phyloP scores from a whole-genome alignment of 2,888 invertebrate species.

The Epinotia demarniana region DNA sequence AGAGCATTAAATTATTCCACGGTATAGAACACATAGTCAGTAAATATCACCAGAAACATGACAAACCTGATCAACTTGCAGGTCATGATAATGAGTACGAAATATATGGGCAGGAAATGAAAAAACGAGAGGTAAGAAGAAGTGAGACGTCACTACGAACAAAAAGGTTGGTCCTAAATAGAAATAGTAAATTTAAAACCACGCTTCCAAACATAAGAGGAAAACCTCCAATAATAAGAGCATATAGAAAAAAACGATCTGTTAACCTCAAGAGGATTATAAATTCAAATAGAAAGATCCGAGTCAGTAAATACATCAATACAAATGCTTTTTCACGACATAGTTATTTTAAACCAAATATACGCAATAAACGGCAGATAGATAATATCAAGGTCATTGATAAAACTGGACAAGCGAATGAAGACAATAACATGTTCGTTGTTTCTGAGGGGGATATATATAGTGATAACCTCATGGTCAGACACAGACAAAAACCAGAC shows the following conservation, averaged over 20 bases:
- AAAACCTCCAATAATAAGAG: slow-evolving; percentile 65
- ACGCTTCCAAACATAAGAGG: slow-evolving; percentile 57
- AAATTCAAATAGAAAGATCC: slow-evolving; percentile 62
- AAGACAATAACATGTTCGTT: slow-evolving; percentile 18
- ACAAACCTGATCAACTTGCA: slow-evolving; percentile 46
- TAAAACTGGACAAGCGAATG: slow-evolving; percentile 6
- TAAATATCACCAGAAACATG: slow-evolving; percentile 60
- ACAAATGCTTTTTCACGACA: slow-evolving; percentile 62
- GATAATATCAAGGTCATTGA: slow-evolving; percentile 52
- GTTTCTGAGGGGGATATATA: neutral
- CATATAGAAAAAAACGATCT: slow-evolving; percentile 63
- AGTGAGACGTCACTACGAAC: neutral
- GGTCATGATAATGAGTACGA: slow-evolving; percentile 44
- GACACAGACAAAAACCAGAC: neutral
- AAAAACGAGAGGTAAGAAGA: slow-evolving; percentile 46
- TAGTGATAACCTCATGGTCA: slow-evolving; percentile 3
- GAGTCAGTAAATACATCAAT: slow-evolving; percentile 64
- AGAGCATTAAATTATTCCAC: slow-evolving; percentile 69
- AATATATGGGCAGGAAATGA: slow-evolving; percentile 41
- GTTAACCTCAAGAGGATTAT: slow-evolving; percentile 60
- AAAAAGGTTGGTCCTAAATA: slow-evolving; percentile 1
- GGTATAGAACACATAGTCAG: slow-evolving; percentile 69
- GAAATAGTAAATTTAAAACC: neutral
- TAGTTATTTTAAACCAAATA: slow-evolving; percentile 60
- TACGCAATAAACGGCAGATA: slow-evolving; percentile 68